phyloP scores from a whole-genome alignment of 2,797 vertebrate species.

The Microctenopoma lineatum region DNA sequence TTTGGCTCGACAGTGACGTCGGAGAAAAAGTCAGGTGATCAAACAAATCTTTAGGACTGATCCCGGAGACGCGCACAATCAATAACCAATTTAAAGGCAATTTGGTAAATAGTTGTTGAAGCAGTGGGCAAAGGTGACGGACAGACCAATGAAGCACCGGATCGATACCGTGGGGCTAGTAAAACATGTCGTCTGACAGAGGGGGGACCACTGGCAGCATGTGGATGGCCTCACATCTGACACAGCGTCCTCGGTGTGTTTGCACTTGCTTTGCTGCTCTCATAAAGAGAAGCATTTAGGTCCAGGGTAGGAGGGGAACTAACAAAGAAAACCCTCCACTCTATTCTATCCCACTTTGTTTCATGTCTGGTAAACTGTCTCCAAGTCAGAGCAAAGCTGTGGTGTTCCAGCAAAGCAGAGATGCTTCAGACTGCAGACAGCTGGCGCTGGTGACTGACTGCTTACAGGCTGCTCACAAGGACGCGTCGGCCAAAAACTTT shows the following conservation, averaged over 20 bases:
- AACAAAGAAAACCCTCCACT: background rate
- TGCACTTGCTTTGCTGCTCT: too few relatives aligned
- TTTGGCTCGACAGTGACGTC: background rate
- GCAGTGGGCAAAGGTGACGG: background rate
- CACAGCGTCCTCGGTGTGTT: too few relatives aligned
- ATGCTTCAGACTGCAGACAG: conserved; percentile 15
- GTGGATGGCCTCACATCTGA: too few relatives aligned
- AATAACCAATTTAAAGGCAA: conserved; percentile 19
- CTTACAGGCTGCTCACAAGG: conserved; percentile 38
- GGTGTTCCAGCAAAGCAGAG: conserved; percentile 14
- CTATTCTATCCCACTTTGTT: background rate
- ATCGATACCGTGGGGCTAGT: background rate
- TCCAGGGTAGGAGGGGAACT: background rate
- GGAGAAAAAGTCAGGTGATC: conserved; percentile 9
- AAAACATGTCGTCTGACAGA: background rate
- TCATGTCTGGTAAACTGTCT: conserved; percentile 1
- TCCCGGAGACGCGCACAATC: background rate
- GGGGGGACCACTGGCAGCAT: too few relatives aligned
- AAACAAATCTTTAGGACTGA: background rate
- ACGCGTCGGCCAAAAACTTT: conserved; percentile 53
- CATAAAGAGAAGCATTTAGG: too few relatives aligned
- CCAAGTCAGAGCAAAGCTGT: background rate
- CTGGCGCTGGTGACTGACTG: conserved; percentile 46
- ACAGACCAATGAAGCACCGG: background rate
- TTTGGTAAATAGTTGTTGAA: background rate